Percentiles rank a stretch among this genome's conserved stretches.
Evolutionary conservation across 2,113 vertebrate species (phyloP).

Genomic region (Tachycineta bicolor): DNA sequence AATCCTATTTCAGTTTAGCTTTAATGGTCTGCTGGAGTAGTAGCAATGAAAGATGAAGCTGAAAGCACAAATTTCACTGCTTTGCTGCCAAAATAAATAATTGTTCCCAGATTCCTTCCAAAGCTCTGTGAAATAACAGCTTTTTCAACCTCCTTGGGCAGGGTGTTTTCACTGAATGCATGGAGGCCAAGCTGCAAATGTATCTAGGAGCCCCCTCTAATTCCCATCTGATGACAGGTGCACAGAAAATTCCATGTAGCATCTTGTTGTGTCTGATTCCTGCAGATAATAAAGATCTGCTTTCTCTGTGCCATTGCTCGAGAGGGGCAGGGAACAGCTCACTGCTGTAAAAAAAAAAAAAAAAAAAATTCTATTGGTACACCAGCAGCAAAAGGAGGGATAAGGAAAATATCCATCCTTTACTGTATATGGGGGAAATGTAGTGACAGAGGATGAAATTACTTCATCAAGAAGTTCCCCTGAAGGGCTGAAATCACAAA

Average conservation of each 20-base stretch:
- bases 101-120: background rate
- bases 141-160: background rate
- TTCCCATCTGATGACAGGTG: background rate
- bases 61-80: conserved; percentile 1
- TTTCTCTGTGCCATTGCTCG: background rate
- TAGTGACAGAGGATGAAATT: background rate
- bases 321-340: background rate
- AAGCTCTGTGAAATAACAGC: conserved; percentile 3
- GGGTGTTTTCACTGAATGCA: background rate
- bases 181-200: background rate
- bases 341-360: background rate
- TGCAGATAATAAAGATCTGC: background rate
- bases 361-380: background rate
- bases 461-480: background rate
- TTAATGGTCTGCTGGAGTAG: background rate
- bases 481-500: background rate
- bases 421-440: background rate
- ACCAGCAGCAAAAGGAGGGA: background rate
- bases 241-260: background rate
- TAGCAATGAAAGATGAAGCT: conserved; percentile 28
- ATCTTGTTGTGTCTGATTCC: background rate
- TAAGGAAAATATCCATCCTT: background rate
- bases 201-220: background rate
- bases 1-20: background rate
- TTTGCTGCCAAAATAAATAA: conserved; percentile 38